phyloP scores from a whole-genome alignment of 2,888 invertebrate genomes.

The Stegophylla sp. region DNA sequence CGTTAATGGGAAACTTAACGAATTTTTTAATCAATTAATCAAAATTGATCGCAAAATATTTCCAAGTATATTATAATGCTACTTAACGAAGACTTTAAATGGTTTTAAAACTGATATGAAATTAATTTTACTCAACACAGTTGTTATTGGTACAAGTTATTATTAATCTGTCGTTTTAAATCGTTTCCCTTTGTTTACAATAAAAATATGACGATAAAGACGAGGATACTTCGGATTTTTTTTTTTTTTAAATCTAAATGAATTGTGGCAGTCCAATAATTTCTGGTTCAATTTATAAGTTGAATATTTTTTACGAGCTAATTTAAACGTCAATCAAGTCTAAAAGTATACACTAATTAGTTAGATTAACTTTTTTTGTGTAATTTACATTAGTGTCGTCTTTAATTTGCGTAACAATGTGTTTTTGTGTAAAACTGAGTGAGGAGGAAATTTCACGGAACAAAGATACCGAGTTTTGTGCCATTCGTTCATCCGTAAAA shows the following conservation, averaged over 20 bases:
- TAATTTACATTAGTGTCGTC: background rate
- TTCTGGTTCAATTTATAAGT: no score
- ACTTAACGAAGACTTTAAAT: background rate
- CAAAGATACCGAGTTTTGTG: background rate
- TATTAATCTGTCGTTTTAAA: no score
- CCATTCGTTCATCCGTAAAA: background rate
- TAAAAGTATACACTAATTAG: no score
- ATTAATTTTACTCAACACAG: background rate
- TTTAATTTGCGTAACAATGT: background rate
- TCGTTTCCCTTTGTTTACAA: no score
- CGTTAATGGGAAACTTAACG: background rate
- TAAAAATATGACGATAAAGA: no score
- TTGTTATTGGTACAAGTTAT: no score
- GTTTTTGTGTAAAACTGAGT: background rate
- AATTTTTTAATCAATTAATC: background rate
- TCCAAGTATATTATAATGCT: no score
- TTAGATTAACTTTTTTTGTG: background rate
- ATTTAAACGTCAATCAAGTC: no score
- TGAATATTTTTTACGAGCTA: no score
- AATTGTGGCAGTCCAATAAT: no score
- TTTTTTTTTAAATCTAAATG: no score
- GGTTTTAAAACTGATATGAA: background rate
- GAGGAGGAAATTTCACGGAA: background rate
- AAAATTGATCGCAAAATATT: background rate
- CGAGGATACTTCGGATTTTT: no score